phyloP scores from a whole-genome alignment of 2,797 vertebrate genomes.

The Margarornis squamiger region DNA sequence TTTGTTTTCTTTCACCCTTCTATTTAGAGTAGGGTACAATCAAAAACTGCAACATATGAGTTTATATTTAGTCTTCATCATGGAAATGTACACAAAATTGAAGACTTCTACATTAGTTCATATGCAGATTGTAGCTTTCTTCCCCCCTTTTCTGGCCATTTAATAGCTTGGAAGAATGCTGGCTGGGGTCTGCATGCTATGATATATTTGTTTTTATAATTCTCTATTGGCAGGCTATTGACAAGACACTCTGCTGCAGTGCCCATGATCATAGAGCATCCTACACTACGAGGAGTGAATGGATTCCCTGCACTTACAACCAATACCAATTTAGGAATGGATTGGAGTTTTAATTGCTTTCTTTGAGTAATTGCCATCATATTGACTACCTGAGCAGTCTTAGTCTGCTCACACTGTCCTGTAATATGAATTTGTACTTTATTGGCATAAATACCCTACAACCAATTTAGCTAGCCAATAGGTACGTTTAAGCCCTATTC shows the following conservation, averaged over 20 bases:
- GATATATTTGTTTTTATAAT: slow-evolving; percentile 9
- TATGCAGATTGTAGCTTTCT: not conserved
- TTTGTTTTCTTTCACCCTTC: not conserved
- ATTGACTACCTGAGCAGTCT: slow-evolving; percentile 41
- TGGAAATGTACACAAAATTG: rapidly evolving
- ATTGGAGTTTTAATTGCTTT: slow-evolving; percentile 59
- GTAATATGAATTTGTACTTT: slow-evolving; percentile 36
- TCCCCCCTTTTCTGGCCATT: not conserved
- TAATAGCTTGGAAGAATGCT: not conserved
- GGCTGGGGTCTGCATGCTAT: not conserved
- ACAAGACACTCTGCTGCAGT: not conserved
- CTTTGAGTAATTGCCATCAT: slow-evolving; percentile 21
- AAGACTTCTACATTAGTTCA: not conserved
- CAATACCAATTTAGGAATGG: slow-evolving; percentile 38
- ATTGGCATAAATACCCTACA: slow-evolving; percentile 36
- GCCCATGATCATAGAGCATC: not conserved
- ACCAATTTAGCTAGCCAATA: not conserved
- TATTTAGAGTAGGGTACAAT: not conserved
- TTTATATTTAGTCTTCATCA: not conserved
- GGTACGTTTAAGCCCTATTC: not conserved
- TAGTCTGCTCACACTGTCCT: not conserved
- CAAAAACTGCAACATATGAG: rapidly evolving
- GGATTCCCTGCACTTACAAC: slow-evolving; percentile 20
- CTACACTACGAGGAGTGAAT: slow-evolving; percentile 13
- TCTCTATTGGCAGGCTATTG: slow-evolving; percentile 18